These are phyloP conservation scores for Melanchra persicariae DNA, from an alignment of 2,888 invertebrate genomes.

Conservation along the genomic window DNA sequence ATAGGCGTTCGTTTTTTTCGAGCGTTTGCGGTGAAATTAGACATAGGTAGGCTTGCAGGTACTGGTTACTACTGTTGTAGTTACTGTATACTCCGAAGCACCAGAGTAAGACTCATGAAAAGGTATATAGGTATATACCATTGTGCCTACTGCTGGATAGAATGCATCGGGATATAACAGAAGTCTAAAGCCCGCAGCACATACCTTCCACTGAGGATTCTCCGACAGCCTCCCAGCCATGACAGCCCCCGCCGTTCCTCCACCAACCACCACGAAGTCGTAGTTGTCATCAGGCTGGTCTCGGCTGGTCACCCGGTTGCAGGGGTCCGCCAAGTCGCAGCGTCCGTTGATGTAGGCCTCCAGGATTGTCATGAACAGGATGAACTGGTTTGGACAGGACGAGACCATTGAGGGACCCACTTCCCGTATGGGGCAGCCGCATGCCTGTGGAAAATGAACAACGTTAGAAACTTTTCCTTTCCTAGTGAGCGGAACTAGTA, in stretches of 20 bases:
- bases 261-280: constrained; percentile 93
- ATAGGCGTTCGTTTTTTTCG: no score
- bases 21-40: no score
- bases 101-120: neutral
- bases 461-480: neutral
- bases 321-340: constrained; percentile 91
- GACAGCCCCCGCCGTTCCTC: constrained; percentile 92
- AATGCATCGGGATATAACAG: neutral
- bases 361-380: constrained; percentile 92
- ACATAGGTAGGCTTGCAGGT: no score
- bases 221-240: constrained; percentile 92
- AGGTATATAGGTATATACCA: no score
- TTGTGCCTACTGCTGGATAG: neutral
- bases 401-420: constrained; percentile 91
- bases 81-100: no score
- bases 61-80: no score
- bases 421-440: constrained; percentile 89
- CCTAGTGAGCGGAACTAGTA: no score
- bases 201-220: constrained; percentile 91
- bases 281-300: constrained; percentile 87
- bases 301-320: constrained; percentile 89
- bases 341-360: constrained; percentile 91
- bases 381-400: constrained; percentile 91
- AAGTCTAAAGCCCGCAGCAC: no score
- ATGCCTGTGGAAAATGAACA: constrained; percentile 78